Percentiles rank a stretch among this genome's conserved stretches.
phyloP scores from a whole-genome alignment of 2,888 invertebrate species.

The Timema cristinae region DNA sequence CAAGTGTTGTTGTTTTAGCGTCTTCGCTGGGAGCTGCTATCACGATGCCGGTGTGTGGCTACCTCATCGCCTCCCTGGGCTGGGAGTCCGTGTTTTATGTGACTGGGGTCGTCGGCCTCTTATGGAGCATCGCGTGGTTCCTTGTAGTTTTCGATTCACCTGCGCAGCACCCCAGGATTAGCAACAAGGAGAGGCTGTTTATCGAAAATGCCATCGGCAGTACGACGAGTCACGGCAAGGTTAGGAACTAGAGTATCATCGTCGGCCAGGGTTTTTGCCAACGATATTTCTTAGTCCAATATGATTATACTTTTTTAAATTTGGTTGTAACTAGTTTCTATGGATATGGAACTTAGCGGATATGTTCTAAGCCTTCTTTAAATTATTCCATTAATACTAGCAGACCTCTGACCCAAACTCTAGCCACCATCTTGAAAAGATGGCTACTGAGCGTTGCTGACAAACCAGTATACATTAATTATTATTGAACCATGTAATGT shows the following conservation, averaged over 20 bases:
- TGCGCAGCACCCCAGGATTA: constrained; percentile 75
- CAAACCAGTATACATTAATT: too few species aligned
- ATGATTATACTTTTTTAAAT: too few species aligned
- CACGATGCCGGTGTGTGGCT: constrained; percentile 83
- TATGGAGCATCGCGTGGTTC: constrained; percentile 83
- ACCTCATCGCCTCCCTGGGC: constrained; percentile 72
- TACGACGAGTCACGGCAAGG: constrained; percentile 38
- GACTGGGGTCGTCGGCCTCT: constrained; percentile 68
- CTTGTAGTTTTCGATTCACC: constrained; percentile 76
- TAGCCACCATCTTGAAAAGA: too few species aligned
- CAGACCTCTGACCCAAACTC: too few species aligned
- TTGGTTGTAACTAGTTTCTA: too few species aligned
- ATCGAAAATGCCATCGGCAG: constrained; percentile 70
- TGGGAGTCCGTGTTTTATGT: constrained; percentile 91
- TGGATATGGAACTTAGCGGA: too few species aligned
- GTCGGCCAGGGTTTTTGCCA: too few species aligned
- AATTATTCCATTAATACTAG: too few species aligned
- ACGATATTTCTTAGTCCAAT: too few species aligned
- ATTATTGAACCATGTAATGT: too few species aligned
- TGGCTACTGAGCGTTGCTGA: too few species aligned
- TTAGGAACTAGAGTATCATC: constrained; percentile 16
- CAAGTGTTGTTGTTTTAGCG: constrained; percentile 49
- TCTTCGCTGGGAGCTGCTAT: constrained; percentile 88
- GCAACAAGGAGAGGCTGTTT: constrained; percentile 63
- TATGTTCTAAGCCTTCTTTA: too few species aligned